Percentiles rank a stretch among this genome's conserved stretches.
phyloP scores from a whole-genome alignment of 2,113 vertebrate genomes.

The Oreotrochilus melanogaster region DNA sequence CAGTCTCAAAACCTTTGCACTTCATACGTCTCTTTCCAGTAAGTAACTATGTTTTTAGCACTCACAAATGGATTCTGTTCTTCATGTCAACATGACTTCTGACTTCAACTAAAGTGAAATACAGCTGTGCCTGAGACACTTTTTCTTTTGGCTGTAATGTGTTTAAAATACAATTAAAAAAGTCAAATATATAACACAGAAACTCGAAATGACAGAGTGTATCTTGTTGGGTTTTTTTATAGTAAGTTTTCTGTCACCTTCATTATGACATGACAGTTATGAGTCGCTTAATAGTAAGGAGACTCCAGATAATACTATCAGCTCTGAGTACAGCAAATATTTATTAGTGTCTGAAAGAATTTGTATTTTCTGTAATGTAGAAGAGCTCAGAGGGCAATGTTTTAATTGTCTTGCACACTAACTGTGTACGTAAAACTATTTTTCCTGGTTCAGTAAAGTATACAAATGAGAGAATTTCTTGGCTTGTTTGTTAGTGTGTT shows the following conservation, averaged over 20 bases:
- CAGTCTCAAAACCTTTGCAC: constrained; percentile 88
- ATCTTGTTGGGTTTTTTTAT: neutral
- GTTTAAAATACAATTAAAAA: neutral
- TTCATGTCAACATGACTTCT: neutral
- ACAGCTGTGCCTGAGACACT: neutral
- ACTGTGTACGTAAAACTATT: neutral
- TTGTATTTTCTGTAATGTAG: neutral
- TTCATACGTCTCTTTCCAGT: constrained; percentile 91
- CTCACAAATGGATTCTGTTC: neutral
- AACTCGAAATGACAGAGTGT: neutral
- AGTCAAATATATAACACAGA: neutral
- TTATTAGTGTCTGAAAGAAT: neutral
- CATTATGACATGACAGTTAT: neutral
- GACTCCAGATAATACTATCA: neutral
- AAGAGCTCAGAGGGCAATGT: neutral
- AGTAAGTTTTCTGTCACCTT: neutral
- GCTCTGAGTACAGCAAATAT: neutral
- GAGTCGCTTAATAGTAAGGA: neutral
- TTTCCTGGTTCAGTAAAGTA: neutral
- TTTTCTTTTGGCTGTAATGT: neutral
- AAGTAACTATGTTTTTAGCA: constrained; percentile 44
- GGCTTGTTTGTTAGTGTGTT: neutral
- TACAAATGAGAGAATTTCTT: constrained; percentile 3
- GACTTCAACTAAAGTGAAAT: neutral
- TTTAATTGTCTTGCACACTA: neutral